A percentile compares a stretch with the other conserved stretches of the same genome.
Conservation (phyloP, 2,797 vertebrate species). For the Apodemus agrarius region DNA sequence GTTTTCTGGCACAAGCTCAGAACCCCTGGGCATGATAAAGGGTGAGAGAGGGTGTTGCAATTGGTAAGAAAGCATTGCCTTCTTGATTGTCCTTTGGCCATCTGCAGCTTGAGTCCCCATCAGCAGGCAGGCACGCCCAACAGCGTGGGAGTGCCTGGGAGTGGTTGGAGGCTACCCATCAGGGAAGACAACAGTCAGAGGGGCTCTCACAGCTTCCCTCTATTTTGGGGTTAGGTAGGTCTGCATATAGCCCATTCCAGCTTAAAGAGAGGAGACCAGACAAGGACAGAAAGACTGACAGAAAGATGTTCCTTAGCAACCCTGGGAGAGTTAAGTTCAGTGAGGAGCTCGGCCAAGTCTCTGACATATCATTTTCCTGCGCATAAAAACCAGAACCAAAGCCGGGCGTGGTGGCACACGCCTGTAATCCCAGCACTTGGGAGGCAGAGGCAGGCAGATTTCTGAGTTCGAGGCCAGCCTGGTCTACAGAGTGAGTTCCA, state of each 20-base stretch:
- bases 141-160: neutral
- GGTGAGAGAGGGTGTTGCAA: neutral
- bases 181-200: neutral
- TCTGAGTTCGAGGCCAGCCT: too few species aligned
- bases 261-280: neutral
- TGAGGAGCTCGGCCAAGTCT: neutral
- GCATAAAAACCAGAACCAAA: neutral
- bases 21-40: neutral
- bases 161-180: neutral
- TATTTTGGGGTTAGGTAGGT: neutral
- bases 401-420: too few species aligned
- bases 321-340: neutral
- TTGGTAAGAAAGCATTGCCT: neutral
- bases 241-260: neutral
- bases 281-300: neutral
- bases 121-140: neutral
- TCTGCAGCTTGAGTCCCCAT: neutral
- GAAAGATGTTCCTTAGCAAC: neutral
- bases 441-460: too few species aligned
- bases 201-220: neutral
- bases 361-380: neutral
- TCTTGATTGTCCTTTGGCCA: neutral
- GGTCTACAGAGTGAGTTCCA: too few species aligned
- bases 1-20: neutral
- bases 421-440: too few species aligned